Base-by-base conservation (phyloP, 1,140 invertebrate species). In the Cyclargus thomasi region DNA sequence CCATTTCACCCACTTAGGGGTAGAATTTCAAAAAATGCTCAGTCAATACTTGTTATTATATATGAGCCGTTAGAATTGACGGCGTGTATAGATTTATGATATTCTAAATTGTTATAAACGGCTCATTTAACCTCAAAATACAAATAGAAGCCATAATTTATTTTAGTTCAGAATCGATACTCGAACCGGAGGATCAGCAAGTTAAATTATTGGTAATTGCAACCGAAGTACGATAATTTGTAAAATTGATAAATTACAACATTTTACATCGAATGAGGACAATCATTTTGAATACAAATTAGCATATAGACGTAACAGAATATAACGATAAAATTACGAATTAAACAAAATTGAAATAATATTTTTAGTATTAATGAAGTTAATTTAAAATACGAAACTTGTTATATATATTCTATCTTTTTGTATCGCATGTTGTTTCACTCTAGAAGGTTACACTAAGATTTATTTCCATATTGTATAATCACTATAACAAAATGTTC, bases 241-340 rank as follows among this genome's bases (percentile, higher is more conserved):
- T 20, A 21, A 59, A 20, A 59, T 20, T 59, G 55, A 59, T 21
- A 59, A 59, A 59, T 59, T 59, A 59, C 55, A 59, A 59, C 18
- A 59, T 59, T 21, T 59, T 59, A 11, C 55, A 18, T 59, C 18
- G 55, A 59, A 59, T 59, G 18, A 59, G 55, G 55, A 20, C 20
- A 11, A 59, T 59, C 17, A 59, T 59, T 59, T 59, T 10, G 18
- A 21, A 59, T 59, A 20, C 18, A 59, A 59, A 59, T 59, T 59
- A 21, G 10, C 39, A 16, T 47, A 47, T 47, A 11, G 39, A 16
- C n/a, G n/a, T n/a, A n/a, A 47, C 39, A 16, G 8, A 47, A 47
- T 47, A 1, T 47, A n/a, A 47, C 29, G 29, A 29, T 47, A 47
- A 47, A 14, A 8, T 47, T 47, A 0, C 14, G 10, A 47, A 47